Evolutionary conservation across 1,140 invertebrate genomes (phyloP).

Genomic region (Delia radicum): DNA sequence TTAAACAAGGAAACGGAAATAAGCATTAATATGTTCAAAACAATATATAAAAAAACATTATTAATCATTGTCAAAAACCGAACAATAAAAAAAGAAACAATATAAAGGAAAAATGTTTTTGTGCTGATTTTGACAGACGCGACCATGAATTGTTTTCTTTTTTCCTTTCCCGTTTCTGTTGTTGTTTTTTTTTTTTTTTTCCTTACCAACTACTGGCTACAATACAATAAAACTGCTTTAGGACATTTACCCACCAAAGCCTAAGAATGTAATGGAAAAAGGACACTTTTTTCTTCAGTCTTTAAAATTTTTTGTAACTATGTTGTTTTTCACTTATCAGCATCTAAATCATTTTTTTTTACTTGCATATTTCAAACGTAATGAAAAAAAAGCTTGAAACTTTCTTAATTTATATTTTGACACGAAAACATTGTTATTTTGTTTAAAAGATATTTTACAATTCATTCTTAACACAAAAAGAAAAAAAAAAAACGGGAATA

Average conservation of each 20-base stretch:
- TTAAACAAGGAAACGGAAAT: background rate
- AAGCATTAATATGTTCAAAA: conserved; percentile 2
- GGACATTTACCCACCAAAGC: background rate
- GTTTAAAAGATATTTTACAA: background rate
- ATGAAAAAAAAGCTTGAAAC: background rate
- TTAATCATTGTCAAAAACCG: background rate
- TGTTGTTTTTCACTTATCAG: conserved; percentile 20
- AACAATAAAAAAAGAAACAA: background rate
- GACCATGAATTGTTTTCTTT: conserved; percentile 21
- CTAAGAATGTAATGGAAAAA: background rate
- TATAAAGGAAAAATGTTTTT: conserved; percentile 31
- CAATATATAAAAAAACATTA: background rate
- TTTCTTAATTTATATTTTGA: conserved; percentile 23
- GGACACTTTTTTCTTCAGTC: conserved; percentile 10
- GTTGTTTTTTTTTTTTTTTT: background rate
- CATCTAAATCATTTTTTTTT: conserved; percentile 18
- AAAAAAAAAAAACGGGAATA: too few species aligned
- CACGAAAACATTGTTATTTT: conserved; percentile 13
- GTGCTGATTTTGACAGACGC: conserved; percentile 30
- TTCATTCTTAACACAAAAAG: background rate
- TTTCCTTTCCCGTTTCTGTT: background rate
- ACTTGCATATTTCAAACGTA: too few species aligned
- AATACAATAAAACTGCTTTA: background rate
- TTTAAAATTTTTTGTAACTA: background rate
- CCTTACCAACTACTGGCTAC: background rate